phyloP scores from a whole-genome alignment of 1,140 invertebrate genomes.

The Drosophila setifemur region DNA sequence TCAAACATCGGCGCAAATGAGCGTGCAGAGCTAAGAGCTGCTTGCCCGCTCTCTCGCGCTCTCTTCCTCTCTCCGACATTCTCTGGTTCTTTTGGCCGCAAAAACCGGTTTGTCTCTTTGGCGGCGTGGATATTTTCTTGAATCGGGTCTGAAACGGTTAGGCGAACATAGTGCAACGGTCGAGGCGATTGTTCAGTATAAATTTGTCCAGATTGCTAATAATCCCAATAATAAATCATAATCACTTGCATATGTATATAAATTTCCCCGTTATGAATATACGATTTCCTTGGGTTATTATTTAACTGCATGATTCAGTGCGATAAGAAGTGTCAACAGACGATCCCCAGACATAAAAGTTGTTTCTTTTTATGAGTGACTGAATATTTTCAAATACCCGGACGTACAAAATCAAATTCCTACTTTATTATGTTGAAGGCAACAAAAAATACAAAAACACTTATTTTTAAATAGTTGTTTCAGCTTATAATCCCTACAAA shows the following conservation, averaged over 20 bases:
- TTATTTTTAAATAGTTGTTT: no score
- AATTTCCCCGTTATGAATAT: neutral
- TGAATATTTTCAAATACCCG: no score
- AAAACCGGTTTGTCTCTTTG: constrained; percentile 8
- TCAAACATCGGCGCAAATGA: constrained; percentile 12
- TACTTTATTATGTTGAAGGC: no score
- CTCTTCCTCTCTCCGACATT: neutral
- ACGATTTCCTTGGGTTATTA: neutral
- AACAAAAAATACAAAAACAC: no score
- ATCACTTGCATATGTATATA: no score
- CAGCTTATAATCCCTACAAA: no score
- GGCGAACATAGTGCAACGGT: neutral
- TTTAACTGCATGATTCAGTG: constrained; percentile 2
- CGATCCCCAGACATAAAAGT: neutral
- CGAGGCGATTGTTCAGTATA: neutral
- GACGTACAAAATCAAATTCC: no score
- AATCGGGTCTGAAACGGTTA: constrained; percentile 33
- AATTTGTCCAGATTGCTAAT: neutral
- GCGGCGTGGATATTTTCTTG: constrained; percentile 2
- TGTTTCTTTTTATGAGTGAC: neutral
- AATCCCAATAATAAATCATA: no score
- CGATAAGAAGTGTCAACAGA: neutral
- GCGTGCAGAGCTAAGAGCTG: neutral
- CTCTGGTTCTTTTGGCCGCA: neutral
- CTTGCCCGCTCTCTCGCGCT: neutral